A percentile compares a stretch with the other conserved stretches of the same genome.
Conservation (phyloP, 2,113 vertebrate species). For the Anguilla rostrata region DNA sequence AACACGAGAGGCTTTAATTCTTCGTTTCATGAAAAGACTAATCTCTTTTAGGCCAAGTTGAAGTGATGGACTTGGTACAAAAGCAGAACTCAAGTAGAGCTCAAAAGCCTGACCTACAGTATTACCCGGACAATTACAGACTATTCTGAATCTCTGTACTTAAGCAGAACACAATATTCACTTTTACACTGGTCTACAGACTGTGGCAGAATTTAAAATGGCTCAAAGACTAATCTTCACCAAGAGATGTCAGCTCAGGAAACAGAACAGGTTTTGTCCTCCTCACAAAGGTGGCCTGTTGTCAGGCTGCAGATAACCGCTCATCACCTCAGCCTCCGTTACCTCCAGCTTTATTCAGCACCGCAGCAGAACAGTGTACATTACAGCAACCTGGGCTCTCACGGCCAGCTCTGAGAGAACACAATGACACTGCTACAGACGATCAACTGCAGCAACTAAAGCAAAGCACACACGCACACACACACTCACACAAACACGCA, state of each 20-base stretch:
- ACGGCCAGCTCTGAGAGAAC: background rate
- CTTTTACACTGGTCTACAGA: background rate
- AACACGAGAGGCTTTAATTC: background rate
- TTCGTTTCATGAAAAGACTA: too few relatives aligned
- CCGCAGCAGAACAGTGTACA: background rate
- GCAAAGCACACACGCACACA: too few relatives aligned
- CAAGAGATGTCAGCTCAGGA: background rate
- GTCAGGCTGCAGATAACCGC: slow-evolving; percentile 12
- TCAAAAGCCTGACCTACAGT: background rate
- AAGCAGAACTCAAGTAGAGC: background rate
- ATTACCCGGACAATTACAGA: background rate
- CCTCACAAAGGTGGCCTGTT: background rate
- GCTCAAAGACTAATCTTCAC: background rate
- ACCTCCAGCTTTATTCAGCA: background rate
- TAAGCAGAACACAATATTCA: background rate
- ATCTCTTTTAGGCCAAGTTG: background rate
- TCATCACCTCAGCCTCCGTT: background rate
- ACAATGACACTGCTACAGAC: background rate
- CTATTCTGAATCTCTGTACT: background rate
- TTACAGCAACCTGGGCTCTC: background rate
- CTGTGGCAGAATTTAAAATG: background rate
- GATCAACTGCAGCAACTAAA: too few relatives aligned
- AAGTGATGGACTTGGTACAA: background rate
- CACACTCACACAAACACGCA: too few relatives aligned
- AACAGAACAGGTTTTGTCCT: background rate